Evolutionary conservation across 2,113 vertebrate species (phyloP).

Genomic region (Tenebrosternarchus preto): DNA sequence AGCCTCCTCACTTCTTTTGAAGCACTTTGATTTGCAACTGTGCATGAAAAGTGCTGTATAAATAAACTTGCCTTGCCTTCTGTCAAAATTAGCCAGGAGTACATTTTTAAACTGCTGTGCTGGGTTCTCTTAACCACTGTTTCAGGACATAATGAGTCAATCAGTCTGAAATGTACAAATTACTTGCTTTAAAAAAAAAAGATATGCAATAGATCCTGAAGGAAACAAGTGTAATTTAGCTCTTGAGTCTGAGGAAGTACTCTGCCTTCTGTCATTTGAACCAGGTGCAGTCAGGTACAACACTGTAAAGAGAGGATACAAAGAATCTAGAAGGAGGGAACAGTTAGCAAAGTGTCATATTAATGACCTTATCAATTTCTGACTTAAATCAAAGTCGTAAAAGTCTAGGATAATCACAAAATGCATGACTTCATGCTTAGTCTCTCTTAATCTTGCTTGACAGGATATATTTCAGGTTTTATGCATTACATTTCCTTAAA

Average conservation of each 20-base stretch:
- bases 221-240: constrained; percentile 12
- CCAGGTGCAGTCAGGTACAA: not conserved
- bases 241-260: constrained; percentile 13
- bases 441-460: not conserved
- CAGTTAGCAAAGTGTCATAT: not conserved
- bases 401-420: not conserved
- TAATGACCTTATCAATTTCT: not conserved
- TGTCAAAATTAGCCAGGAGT: too few relatives aligned
- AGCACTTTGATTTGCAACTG: too few relatives aligned
- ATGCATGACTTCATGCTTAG: not conserved
- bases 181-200: constrained; percentile 12
- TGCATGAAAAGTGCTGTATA: too few relatives aligned
- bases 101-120: too few relatives aligned
- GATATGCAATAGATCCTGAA: not conserved
- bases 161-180: constrained; percentile 9
- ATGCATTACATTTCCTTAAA: not conserved
- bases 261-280: not conserved
- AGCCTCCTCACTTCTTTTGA: too few relatives aligned
- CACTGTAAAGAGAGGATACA: not conserved
- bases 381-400: not conserved
- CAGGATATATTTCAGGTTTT: not conserved
- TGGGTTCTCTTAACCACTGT: too few relatives aligned
- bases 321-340: not conserved
- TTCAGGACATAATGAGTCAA: not conserved
- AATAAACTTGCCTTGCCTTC: too few relatives aligned